Percentiles rank a stretch among this genome's conserved stretches.
These are phyloP conservation scores for Euplagia quadripunctaria DNA, from an alignment of 2,888 invertebrate species.

Conservation along the genomic window DNA sequence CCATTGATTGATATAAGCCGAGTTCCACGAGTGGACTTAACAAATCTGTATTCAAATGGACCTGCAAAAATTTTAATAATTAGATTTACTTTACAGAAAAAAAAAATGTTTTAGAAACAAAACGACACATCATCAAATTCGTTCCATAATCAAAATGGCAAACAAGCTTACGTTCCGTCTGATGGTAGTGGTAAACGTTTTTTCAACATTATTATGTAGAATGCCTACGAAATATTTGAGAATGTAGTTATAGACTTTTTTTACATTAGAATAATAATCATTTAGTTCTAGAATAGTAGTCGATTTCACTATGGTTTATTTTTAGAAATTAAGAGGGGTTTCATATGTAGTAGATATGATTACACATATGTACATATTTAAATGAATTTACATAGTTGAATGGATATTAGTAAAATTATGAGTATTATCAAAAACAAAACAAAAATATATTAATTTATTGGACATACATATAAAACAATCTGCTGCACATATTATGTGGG, in stretches of 20 bases:
- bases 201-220: too few species aligned
- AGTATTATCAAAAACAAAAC: not conserved
- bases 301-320: too few species aligned
- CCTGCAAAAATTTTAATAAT: not conserved
- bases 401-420: not conserved
- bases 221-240: too few species aligned
- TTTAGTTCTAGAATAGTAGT: too few species aligned
- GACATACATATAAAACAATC: not conserved
- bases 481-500: not conserved
- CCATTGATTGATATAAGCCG: slow-evolving; percentile 33
- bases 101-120: too few species aligned
- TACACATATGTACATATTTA: too few species aligned
- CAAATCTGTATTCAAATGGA: slow-evolving; percentile 12
- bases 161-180: not conserved
- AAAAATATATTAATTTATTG: not conserved
- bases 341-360: too few species aligned
- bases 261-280: too few species aligned
- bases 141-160: not conserved
- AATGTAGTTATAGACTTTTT: too few species aligned
- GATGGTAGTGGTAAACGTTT: too few species aligned
- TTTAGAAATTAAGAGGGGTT: too few species aligned
- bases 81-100: not conserved
- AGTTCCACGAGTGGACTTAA: slow-evolving; percentile 31
- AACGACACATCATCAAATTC: too few species aligned
- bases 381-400: not conserved